Base-by-base conservation (phyloP, 2,888 invertebrate genomes). In the Eristalinus aeneus region DNA sequence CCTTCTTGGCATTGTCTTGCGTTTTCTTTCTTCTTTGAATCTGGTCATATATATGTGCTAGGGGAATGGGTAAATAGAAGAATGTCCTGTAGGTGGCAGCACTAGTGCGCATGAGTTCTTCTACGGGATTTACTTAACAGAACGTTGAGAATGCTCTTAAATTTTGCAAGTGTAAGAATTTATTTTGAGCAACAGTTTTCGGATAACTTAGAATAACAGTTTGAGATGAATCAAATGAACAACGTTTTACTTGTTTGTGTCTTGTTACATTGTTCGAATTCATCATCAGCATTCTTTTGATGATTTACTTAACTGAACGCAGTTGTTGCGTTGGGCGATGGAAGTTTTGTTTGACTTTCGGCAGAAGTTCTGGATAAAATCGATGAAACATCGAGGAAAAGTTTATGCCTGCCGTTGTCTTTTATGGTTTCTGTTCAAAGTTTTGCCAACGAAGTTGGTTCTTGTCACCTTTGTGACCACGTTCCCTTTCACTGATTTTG, bases 121-220 rank as follows among this genome's bases (percentile, higher is more conserved):
- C 31, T 10, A 27, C 39, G 1, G 22, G 69, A 32, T 79, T 75
- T 65, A 84, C 84, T 79, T 61, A 71, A 84, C 84, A 79, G 84
- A 79, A 84, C 84, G 64, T 54, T 74, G 53, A 34, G 9, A 1
- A 23, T 58, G 22, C 34, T 23, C 9, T 16, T n/a, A 22, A 11
- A 1, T 5, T 68, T 68, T 56, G 54, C 2, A 6, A 12, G n/a
- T 0, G 20, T 34, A 68, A 32, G 11, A 3, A 11, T 1, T 27
- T 5, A 2, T 22, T 20, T 67, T 11, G 5, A 5, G 2, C 16
- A 1, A 6, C 6, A 6, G 8, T 16, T 46, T 8, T 46, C 16
- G 16, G 1, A 46, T 46, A 46, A 16, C 16, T 8, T 6, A 8
- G n/a, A 16, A 46, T 8, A 16, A 46, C 16, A 46, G 8, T 8